A percentile compares a stretch with the other conserved stretches of the same genome.
phyloP scores from a whole-genome alignment of 2,113 vertebrate genomes.

The Phalacrocorax brasilianus region DNA sequence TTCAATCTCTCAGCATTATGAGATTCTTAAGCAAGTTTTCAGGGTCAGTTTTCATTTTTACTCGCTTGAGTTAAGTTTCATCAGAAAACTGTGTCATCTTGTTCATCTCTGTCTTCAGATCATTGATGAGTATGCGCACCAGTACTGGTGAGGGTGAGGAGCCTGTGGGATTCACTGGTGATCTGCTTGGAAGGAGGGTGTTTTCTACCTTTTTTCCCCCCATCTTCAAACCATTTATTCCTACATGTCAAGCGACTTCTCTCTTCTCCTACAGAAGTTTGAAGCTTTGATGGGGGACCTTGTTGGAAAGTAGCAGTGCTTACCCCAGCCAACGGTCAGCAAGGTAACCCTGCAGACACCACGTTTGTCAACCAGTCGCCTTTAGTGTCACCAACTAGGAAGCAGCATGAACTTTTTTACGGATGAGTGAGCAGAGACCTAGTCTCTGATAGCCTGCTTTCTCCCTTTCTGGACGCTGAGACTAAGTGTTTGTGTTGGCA shows the following conservation, averaged over 20 bases:
- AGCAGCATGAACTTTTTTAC: neutral
- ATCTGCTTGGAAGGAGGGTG: neutral
- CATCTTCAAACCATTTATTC: neutral
- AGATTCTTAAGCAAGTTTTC: neutral
- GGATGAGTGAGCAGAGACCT: neutral
- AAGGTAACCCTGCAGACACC: neutral
- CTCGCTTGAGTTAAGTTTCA: neutral
- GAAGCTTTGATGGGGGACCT: neutral
- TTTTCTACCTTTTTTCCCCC: neutral
- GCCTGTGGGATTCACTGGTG: neutral
- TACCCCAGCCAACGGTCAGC: neutral
- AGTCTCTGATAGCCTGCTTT: neutral
- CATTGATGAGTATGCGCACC: neutral
- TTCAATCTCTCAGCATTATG: neutral
- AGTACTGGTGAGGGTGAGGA: neutral
- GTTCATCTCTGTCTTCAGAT: neutral
- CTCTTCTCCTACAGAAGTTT: neutral
- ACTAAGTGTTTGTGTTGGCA: conserved; percentile 32
- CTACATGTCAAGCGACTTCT: neutral
- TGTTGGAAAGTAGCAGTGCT: neutral
- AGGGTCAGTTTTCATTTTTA: neutral
- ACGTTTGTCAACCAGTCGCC: neutral
- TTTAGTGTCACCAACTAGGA: neutral
- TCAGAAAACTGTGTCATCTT: neutral
- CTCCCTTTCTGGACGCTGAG: neutral